phyloP scores from a whole-genome alignment of 1,140 invertebrate species.

The Parasteatoda tepidariorum region DNA sequence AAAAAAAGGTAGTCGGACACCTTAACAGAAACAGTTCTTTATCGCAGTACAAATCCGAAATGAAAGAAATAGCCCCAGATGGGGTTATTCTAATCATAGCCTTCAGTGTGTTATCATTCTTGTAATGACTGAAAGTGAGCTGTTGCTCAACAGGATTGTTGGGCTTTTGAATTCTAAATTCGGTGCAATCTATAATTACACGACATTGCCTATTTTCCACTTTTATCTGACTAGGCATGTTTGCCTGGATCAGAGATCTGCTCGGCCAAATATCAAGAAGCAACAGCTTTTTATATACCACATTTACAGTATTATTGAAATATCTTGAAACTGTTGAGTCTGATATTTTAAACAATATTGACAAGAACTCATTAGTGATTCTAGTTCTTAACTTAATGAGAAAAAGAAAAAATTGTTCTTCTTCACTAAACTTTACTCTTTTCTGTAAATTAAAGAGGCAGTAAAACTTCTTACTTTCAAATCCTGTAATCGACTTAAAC shows the following conservation, averaged over 20 bases:
- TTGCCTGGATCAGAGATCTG: not conserved
- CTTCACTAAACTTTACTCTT: not conserved
- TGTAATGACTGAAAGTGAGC: conserved; percentile 65
- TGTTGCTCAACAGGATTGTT: conserved; percentile 62
- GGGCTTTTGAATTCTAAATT: conserved; percentile 62
- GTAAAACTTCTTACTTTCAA: not conserved
- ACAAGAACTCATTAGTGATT: not conserved
- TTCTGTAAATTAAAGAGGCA: not conserved
- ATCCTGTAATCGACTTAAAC: not conserved
- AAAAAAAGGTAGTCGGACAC: too few relatives aligned
- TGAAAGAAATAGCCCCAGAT: conserved; percentile 63
- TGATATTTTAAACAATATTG: not conserved
- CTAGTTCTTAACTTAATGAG: not conserved
- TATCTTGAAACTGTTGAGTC: conserved; percentile 4
- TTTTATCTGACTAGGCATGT: not conserved
- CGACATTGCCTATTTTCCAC: conserved; percentile 39
- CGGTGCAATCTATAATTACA: conserved; percentile 64
- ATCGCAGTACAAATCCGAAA: conserved; percentile 64
- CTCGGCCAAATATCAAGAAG: not conserved
- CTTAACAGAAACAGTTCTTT: conserved; percentile 64
- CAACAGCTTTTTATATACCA: not conserved
- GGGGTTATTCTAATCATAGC: conserved; percentile 64
- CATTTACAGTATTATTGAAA: not conserved
- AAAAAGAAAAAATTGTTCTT: not conserved
- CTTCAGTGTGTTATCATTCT: conserved; percentile 65